A percentile compares a stretch with the other conserved stretches of the same genome.
phyloP scores from a whole-genome alignment of 2,113 vertebrate species.

The Eurypyga helias region DNA sequence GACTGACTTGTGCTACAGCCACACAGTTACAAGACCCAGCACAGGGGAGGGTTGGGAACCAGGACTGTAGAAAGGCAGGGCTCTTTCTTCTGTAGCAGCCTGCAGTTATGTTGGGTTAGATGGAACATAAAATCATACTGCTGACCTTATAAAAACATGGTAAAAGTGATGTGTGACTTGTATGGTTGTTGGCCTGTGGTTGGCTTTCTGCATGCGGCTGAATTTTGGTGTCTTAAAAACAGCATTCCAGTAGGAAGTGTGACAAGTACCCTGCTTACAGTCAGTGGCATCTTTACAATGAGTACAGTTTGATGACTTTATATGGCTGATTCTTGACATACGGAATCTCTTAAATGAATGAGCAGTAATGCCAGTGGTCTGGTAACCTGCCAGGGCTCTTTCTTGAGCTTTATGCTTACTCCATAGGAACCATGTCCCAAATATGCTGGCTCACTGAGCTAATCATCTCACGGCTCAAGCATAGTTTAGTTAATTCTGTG shows the following conservation, averaged over 20 bases:
- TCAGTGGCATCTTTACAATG: not conserved
- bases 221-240: not conserved
- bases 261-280: not conserved
- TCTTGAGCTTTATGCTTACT: not conserved
- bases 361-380: not conserved
- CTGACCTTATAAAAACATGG: not conserved
- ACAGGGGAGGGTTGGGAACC: not conserved
- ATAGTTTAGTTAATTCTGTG: conserved; percentile 37
- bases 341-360: not conserved
- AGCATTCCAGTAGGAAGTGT: not conserved
- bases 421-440: not conserved
- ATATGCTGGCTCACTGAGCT: not conserved
- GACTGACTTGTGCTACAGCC: not conserved
- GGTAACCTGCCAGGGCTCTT: not conserved
- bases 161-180: not conserved
- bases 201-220: not conserved
- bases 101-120: not conserved
- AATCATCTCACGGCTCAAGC: not conserved
- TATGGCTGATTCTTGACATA: not conserved
- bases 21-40: not conserved
- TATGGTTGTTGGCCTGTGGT: not conserved
- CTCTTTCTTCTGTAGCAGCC: not conserved
- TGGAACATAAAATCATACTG: not conserved
- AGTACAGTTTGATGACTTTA: not conserved
- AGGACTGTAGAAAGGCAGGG: not conserved